A percentile compares a stretch with the other conserved stretches of the same genome.
phyloP scores from a whole-genome alignment of 2,797 vertebrate species.

The Rachycentron canadum region DNA sequence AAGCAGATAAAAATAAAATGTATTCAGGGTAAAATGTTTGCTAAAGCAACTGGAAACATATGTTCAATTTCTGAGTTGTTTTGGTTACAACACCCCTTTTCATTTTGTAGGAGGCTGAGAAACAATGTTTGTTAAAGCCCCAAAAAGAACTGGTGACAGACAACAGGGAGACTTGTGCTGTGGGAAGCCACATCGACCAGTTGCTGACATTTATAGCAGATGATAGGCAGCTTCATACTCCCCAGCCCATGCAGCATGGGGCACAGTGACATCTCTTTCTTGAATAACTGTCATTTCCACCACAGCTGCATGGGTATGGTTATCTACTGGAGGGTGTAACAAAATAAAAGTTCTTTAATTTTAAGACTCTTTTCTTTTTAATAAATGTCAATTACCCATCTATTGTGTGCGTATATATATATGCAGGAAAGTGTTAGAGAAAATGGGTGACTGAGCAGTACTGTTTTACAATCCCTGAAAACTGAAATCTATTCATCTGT shows the following conservation, averaged over 20 bases:
- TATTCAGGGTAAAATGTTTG: background rate
- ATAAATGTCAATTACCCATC: background rate
- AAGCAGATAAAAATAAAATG: background rate
- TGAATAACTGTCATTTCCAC: slow-evolving; percentile 8
- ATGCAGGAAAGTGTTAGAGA: background rate
- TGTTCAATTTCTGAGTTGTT: background rate
- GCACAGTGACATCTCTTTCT: slow-evolving; percentile 25
- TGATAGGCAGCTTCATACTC: background rate
- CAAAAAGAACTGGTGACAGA: background rate
- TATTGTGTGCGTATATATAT: background rate
- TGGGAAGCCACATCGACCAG: background rate
- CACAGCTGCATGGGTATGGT: background rate
- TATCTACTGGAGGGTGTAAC: background rate
- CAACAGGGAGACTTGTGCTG: background rate
- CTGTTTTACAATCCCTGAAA: slow-evolving; percentile 6
- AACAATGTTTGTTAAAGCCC: slow-evolving; percentile 11
- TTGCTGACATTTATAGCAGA: slow-evolving; percentile 27
- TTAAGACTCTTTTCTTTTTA: background rate
- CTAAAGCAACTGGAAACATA: background rate
- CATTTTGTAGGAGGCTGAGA: background rate
- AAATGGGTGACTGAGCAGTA: background rate
- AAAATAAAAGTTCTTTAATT: background rate
- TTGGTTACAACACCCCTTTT: background rate
- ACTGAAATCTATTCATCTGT: slow-evolving; percentile 38
- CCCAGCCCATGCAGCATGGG: slow-evolving; percentile 5